Conservation (phyloP, 2,113 vertebrate genomes). For the Atlantisia rogersi region DNA sequence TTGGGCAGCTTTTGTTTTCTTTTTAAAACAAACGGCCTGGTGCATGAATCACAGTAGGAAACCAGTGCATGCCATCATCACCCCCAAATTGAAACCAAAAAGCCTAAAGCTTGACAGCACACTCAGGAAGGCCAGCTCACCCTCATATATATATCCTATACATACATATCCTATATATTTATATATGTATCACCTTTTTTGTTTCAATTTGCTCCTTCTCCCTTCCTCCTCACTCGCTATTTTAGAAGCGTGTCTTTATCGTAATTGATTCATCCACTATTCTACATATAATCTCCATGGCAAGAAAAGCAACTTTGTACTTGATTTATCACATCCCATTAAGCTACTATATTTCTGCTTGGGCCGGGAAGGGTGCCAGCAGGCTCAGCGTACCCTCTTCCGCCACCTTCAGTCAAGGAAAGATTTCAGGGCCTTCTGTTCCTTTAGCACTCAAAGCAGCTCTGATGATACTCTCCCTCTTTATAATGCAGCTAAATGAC, state of each 20-base stretch:
- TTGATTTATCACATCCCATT: neutral
- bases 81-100: neutral
- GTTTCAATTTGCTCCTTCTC: neutral
- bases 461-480: neutral
- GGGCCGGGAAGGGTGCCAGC: slow-evolving; percentile 4
- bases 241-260: neutral
- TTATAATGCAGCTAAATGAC: neutral
- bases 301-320: neutral
- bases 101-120: neutral
- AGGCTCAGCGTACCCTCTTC: neutral
- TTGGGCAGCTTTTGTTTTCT: neutral
- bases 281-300: neutral
- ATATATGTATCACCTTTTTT: neutral
- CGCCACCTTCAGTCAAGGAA: neutral
- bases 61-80: neutral
- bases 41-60: neutral
- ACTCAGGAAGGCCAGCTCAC: neutral
- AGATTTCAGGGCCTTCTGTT: neutral
- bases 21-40: neutral
- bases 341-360: neutral
- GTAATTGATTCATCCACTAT: neutral
- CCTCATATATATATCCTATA: neutral
- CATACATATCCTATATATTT: no score
- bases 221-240: neutral
- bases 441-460: neutral